phyloP scores from a whole-genome alignment of 2,888 invertebrate genomes.

The Cryptophagus acutangulus region DNA sequence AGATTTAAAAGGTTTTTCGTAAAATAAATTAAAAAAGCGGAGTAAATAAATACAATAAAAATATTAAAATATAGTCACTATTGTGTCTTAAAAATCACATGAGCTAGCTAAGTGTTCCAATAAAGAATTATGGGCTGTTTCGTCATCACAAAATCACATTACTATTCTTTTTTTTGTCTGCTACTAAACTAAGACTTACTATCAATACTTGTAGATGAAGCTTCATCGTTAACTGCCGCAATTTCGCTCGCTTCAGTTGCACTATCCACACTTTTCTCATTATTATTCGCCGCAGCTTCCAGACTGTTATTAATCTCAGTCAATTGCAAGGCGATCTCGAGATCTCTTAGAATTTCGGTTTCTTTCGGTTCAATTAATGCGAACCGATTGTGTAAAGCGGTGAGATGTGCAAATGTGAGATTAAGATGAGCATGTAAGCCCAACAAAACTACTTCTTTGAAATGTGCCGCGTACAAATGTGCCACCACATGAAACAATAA shows the following conservation, averaged over 20 bases:
- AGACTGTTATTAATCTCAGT: conserved; percentile 48
- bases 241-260: not conserved
- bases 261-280: conserved; percentile 23
- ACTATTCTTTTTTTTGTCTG: not conserved
- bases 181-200: conserved; percentile 32
- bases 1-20: too few relatives aligned
- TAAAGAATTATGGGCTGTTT: conserved; percentile 2
- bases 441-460: conserved; percentile 89
- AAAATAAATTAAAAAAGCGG: conserved; percentile 30
- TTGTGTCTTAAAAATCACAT: conserved; percentile 32
- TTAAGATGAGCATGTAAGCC: conserved; percentile 95
- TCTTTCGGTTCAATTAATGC: conserved; percentile 92
- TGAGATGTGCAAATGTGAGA: conserved; percentile 95
- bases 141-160: conserved; percentile 3
- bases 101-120: conserved; percentile 19
- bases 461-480: conserved; percentile 97
- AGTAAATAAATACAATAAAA: conserved; percentile 26
- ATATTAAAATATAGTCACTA: conserved; percentile 25
- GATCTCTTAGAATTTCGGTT: conserved; percentile 88
- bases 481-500: conserved; percentile 97
- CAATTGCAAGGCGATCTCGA: conserved; percentile 76
- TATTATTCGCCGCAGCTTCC: conserved; percentile 36
- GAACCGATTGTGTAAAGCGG: conserved; percentile 79
- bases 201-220: conserved; percentile 32
- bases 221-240: conserved; percentile 6